Base-by-base conservation (phyloP, 2,797 vertebrate species). In the Uromys caudimaculatus region DNA sequence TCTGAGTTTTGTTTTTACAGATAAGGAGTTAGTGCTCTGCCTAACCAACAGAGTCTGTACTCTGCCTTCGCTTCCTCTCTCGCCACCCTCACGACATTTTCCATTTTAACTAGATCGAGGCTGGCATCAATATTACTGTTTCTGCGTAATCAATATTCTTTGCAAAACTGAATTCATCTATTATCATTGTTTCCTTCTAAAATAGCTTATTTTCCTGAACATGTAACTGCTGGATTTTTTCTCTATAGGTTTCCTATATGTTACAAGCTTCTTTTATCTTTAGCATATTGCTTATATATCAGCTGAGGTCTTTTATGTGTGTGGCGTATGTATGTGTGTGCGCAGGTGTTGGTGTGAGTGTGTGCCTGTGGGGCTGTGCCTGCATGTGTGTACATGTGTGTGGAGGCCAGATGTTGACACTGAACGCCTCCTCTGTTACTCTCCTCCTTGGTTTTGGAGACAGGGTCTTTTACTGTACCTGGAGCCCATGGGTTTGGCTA, bases 131-230 rank as follows among this genome's bases (percentile, higher is more conserved):
- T 24, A 44, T 76, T 60, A 64, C 54, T 50, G 38, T 41, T 35
- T 88, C 73, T 3, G 2, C 32, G 13, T 32, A 93, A 73, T 78
- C 76, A 62, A 82, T 73, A 91, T 16, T 67, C 58, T 35, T 9
- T 9, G 9, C 6, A 58, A 96, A 96, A 41, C 47, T 14, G 41
- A 90, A 96, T 41, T 58, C 56, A 44, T 27, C 8, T 73, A 32
- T 21, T 56, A 83, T 4, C 7, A 17, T 87, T 84, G 89, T 47
- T 90, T 95, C 91, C 50, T 75, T 93, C 35, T 29, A 77, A 77
- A 93, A 75, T 54, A 38, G 67, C 90, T 93, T 83, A 27, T 62
- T 90, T 91, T 93, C 29, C 62, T 71, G 44, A 29, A 35, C 16
- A 93, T 44, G 67, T 4, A 75, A 47, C 47, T 87, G 54, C 23